Base-by-base conservation (phyloP, 2,113 vertebrate genomes). In the Syngnathus floridae region DNA sequence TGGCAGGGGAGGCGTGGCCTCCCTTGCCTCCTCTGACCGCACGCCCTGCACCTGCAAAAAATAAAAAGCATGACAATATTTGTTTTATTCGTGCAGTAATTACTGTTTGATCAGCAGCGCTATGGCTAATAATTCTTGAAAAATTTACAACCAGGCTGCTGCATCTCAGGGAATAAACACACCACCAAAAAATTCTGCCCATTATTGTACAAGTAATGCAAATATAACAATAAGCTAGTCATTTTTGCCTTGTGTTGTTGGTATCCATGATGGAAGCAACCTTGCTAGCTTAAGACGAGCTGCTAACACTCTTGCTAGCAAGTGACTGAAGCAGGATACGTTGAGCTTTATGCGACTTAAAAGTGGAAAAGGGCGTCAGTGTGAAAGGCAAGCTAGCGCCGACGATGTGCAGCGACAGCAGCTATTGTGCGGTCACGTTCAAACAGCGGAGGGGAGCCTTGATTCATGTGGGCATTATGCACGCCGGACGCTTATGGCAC, bases 181-280 rank as follows among this genome's bases (percentile, higher is more conserved):
- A 61, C 45, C 76, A 37, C 56, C 77, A 76, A 78, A 82, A 80
- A 82, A 31, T 31, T 31, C 26, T 31, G 26, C 26, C 26, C 26
- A 31, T 31, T 65, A 73, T 74, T 56, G 78, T 90, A 86, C 84
- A 88, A 84, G 82, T 88, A 90, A 87, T 86, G 88, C 85, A 88
- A 90, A 89, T 89, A 84, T 86, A 89, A 88, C 87, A 87, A 88
- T 80, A 77, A 76, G 82, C 82, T 82, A 65, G 87, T 87, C 83
- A 85, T 88, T 84, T 87, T 80, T 77, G 78, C 82, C 66, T 70
- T 82, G 81, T 80, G 77, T 72, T 70, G 69, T 71, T 63, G 79
- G 87, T 82, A 88, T 88, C 89, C 85, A 88, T 84, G 78, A 82
- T 74, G 69, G 54, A 26, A 56, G 22, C 26, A 35, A 22, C 59